Evolutionary conservation across 1,140 invertebrate genomes (phyloP), one percentile per base, ranked within the genome.

Genomic region (Scaptomyza graminum): DNA sequence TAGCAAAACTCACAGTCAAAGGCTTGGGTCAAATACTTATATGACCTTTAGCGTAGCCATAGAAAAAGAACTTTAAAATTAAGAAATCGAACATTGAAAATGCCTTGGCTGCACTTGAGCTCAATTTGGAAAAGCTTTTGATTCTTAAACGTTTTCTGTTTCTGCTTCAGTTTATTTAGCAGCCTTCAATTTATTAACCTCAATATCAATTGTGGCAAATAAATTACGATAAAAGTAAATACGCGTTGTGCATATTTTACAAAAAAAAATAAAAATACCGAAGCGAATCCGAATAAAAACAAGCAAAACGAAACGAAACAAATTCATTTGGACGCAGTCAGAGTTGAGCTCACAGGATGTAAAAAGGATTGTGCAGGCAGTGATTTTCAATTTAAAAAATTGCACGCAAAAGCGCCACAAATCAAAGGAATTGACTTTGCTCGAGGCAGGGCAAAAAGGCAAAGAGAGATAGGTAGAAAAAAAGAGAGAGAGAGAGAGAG

Each of bases 331-430:
- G 69, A 52, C 66, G 37, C 56, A 67, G 69, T 56, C 54, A 51
- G 65, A 41, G 57, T 54, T 55, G 44, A 55, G 63, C 72, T 63
- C 65, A 46, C 74, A 88, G 83, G 83, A 88, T 83, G 76, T 87
- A 79, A 88, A 85, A 87, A 87, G 83, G 83, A 87, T 87, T 87
- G 78, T 70, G 79, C 75, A 62, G 76, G 83, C 83, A 88, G 83
- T 87, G 83, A 87, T 88, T 87, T 87, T 87, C 83, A 88, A 87
- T 88, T 87, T 87, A 76, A 88, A 87, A 87, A 87, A 87, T 88
- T 88, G 83, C 83, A 87, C 83, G 83, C 83, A 87, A 87, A 83
- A 87, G 83, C 83, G 83, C 83, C 83, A 87, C 83, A 87, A 87
- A 87, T 87, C 83, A 87, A 87, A 87, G 83, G 83, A 87, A 87